Conservation (phyloP, 1,140 invertebrate species). For the Drosophila kurseongensis region DNA sequence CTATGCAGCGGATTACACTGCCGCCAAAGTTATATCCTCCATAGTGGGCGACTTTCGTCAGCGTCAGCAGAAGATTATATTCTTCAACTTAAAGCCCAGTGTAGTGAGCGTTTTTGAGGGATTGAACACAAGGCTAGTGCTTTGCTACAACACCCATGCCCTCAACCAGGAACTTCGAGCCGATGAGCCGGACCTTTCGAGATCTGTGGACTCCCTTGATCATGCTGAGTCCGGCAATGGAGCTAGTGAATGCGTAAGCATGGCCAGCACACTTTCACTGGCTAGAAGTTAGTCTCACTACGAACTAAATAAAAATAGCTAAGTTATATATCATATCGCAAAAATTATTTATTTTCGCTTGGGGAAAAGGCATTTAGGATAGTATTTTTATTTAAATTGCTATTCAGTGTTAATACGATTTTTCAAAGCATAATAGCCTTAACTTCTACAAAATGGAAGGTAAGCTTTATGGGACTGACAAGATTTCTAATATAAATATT, state of each 20-base stretch:
- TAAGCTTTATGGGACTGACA: too few relatives aligned
- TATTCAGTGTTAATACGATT: too few relatives aligned
- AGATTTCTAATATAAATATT: too few relatives aligned
- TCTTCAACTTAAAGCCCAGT: constrained; percentile 92
- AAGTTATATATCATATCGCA: background rate
- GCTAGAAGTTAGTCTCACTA: constrained; percentile 31
- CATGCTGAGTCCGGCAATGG: constrained; percentile 32
- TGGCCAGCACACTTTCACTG: constrained; percentile 58
- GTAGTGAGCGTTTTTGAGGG: constrained; percentile 92
- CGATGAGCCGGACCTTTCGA: constrained; percentile 22
- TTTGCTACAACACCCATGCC: constrained; percentile 90
- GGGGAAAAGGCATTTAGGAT: background rate
- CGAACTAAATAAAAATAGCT: constrained; percentile 23
- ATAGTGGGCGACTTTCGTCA: constrained; percentile 90
- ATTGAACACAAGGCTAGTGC: constrained; percentile 88
- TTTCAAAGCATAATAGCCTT: too few relatives aligned
- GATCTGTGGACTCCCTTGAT: constrained; percentile 63
- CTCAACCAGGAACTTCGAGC: constrained; percentile 88
- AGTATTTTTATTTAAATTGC: too few relatives aligned
- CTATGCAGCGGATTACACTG: constrained; percentile 92
- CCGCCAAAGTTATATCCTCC: constrained; percentile 90
- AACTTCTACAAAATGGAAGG: too few relatives aligned
- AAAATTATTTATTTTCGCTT: background rate
- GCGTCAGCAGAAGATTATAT: constrained; percentile 90
- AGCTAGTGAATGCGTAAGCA: constrained; percentile 59